A percentile compares a stretch with the other conserved stretches of the same genome.
Conservation (phyloP, 53 echinoderm and acorn worm species). For the Patiria pectinifera region DNA sequence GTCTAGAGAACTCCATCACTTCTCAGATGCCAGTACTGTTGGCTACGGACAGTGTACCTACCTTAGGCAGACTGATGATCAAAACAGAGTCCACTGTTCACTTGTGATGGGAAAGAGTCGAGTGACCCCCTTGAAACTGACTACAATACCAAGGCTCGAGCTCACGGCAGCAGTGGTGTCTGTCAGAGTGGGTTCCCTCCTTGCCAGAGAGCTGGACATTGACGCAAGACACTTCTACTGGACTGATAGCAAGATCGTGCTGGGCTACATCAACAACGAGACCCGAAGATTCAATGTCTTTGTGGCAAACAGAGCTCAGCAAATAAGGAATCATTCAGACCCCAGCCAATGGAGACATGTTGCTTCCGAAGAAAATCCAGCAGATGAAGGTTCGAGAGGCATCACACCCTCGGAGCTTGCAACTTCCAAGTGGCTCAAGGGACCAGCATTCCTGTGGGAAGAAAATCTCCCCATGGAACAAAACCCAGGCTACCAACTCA, state of each 20-base stretch:
- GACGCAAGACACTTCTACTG: constrained; percentile 33
- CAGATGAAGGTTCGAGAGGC: constrained; percentile 48
- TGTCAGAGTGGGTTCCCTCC: constrained; percentile 11
- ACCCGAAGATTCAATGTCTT: constrained; percentile 45
- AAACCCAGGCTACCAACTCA: not conserved
- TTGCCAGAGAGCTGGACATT: not conserved
- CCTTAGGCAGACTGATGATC: constrained; percentile 1
- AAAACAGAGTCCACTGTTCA: constrained; percentile 50
- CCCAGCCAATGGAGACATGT: constrained; percentile 41
- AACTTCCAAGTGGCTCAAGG: not conserved
- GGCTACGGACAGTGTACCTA: constrained; percentile 35
- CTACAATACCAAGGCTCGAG: constrained; percentile 62
- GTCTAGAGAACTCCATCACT: constrained; percentile 28
- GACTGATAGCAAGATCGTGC: constrained; percentile 55
- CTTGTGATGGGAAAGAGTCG: constrained; percentile 56
- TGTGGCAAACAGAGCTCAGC: constrained; percentile 52
- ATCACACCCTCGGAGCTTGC: not conserved
- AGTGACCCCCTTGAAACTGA: constrained; percentile 38
- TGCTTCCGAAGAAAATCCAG: constrained; percentile 33
- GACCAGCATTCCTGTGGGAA: constrained; percentile 36
- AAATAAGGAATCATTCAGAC: constrained; percentile 4
- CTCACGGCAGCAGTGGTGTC: constrained; percentile 63
- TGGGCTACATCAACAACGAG: constrained; percentile 53
- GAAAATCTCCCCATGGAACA: not conserved
- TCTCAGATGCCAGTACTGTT: constrained; percentile 33